phyloP scores from a whole-genome alignment of 2,888 invertebrate species.

The Galerucella nymphaeae region DNA sequence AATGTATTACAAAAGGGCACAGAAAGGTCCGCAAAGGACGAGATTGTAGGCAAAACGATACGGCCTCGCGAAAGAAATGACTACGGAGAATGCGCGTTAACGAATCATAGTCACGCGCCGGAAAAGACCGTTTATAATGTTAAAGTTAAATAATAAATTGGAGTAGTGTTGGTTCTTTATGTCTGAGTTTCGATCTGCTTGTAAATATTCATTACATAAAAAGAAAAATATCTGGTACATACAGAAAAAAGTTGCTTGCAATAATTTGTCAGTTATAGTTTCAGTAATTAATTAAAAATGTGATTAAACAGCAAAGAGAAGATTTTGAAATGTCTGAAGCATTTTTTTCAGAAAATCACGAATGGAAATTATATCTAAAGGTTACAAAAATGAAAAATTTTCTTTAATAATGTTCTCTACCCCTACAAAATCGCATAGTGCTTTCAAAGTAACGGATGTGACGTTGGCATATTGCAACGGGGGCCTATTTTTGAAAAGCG shows the following conservation, averaged over 20 bases:
- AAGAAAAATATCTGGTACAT: neutral
- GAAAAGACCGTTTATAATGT: constrained; percentile 25
- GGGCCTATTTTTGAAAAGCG: too few species aligned
- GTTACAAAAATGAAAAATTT: too few species aligned
- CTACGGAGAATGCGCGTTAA: constrained; percentile 25
- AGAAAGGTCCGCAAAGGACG: constrained; percentile 29
- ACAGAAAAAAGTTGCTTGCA: neutral
- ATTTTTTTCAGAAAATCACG: too few species aligned
- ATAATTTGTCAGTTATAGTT: too few species aligned
- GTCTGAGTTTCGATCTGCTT: constrained; percentile 3
- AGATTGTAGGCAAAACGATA: constrained; percentile 14
- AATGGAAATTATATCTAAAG: too few species aligned
- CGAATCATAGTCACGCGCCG: constrained; percentile 13
- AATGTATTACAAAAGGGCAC: constrained; percentile 15
- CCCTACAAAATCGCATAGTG: too few species aligned
- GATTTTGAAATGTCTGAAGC: too few species aligned
- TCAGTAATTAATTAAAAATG: too few species aligned
- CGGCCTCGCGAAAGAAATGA: constrained; percentile 20
- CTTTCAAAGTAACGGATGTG: too few species aligned
- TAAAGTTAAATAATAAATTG: constrained; percentile 25
- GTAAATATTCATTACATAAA: neutral
- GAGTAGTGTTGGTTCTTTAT: constrained; percentile 4
- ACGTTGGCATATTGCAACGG: too few species aligned
- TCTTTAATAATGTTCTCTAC: too few species aligned
- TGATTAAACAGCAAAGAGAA: too few species aligned